Conservation (phyloP, 2,113 vertebrate species). For the Falcunculus frontatus region DNA sequence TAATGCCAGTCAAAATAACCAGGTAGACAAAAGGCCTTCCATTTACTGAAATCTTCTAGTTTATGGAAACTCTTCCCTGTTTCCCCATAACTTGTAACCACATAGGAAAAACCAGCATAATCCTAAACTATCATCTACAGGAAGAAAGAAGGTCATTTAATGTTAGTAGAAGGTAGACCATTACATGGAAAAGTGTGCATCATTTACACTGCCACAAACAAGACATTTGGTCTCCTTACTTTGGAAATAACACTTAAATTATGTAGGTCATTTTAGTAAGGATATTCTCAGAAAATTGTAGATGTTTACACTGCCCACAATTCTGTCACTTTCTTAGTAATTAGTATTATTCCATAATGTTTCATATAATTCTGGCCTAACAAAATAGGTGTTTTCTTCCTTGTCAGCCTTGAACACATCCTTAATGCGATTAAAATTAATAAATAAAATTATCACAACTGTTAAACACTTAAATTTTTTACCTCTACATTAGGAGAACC, state of each 20-base stretch:
- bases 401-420: background rate
- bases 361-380: background rate
- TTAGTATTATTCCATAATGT: background rate
- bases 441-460: background rate
- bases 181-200: background rate
- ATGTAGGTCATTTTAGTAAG: slow-evolving; percentile 8
- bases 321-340: background rate
- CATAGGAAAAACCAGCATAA: background rate
- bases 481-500: background rate
- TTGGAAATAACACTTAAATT: slow-evolving; percentile 38
- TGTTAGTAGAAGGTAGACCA: background rate
- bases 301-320: slow-evolving; percentile 11
- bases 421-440: background rate
- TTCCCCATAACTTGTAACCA: background rate
- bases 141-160: background rate
- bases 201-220: background rate
- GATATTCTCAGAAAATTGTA: slow-evolving; percentile 55
- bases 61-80: background rate
- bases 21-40: background rate
- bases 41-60: background rate
- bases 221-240: slow-evolving; percentile 8
- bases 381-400: background rate
- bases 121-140: background rate
- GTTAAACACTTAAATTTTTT: background rate
- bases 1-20: background rate